A percentile compares a stretch with the other conserved stretches of the same genome.
phyloP scores from a whole-genome alignment of 2,113 vertebrate genomes.

The Salvator merianae region DNA sequence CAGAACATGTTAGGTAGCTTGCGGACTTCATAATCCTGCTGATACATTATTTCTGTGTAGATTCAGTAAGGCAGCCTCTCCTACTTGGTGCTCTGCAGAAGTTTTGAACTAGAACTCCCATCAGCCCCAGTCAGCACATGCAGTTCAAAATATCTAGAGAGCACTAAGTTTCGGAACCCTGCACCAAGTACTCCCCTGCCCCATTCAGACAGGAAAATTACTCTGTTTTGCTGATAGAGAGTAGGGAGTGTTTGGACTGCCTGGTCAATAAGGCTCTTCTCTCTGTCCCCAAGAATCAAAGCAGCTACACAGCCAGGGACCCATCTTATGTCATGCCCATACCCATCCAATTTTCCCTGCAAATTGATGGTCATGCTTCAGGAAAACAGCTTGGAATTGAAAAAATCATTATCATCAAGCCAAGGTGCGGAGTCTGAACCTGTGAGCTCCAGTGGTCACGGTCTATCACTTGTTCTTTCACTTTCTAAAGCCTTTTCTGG shows the following conservation, averaged over 20 bases:
- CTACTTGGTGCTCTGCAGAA: too few relatives aligned
- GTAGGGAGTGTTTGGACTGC: not conserved
- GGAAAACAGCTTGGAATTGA: not conserved
- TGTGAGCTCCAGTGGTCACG: slow-evolving; percentile 14
- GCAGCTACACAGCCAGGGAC: not conserved
- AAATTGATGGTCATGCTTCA: slow-evolving; percentile 16
- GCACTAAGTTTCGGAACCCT: too few relatives aligned
- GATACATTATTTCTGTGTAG: not conserved
- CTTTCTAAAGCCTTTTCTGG: not conserved
- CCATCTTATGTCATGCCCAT: not conserved
- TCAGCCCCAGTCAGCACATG: too few relatives aligned
- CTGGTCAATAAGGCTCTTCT: not conserved
- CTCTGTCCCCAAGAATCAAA: not conserved
- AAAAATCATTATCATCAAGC: slow-evolving; percentile 2
- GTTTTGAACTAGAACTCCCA: too few relatives aligned
- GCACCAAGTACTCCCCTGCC: too few relatives aligned
- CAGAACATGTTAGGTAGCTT: not conserved
- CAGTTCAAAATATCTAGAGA: too few relatives aligned
- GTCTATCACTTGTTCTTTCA: not conserved
- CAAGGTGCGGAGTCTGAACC: not conserved
- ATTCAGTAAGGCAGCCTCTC: not conserved
- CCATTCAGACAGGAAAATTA: not conserved
- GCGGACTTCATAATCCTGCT: not conserved
- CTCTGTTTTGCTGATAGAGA: not conserved
- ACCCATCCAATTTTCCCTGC: slow-evolving; percentile 15